phyloP scores from a whole-genome alignment of 2,797 vertebrate species.

The Propithecus perrieri region DNA sequence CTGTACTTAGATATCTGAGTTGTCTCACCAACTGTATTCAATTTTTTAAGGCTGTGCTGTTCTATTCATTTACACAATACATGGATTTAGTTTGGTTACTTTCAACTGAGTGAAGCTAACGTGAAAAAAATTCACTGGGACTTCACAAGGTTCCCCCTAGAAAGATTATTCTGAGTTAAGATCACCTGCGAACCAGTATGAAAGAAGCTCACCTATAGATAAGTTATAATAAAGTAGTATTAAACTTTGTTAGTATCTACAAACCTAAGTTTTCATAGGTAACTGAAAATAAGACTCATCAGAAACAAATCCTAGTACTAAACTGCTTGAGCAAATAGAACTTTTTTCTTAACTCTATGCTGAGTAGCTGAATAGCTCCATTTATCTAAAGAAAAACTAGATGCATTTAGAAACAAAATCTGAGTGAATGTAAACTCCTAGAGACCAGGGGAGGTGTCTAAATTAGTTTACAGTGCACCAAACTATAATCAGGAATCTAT shows the following conservation, averaged over 20 bases:
- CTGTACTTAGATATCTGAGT: not conserved
- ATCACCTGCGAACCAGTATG: not conserved
- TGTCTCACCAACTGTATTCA: not conserved
- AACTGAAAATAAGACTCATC: not conserved
- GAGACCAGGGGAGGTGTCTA: not conserved
- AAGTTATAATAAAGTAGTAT: not conserved
- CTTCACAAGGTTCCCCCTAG: not conserved
- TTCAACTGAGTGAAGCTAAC: not conserved
- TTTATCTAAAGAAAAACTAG: not conserved
- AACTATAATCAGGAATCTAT: not conserved
- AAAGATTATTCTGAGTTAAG: not conserved
- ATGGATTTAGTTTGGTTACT: not conserved
- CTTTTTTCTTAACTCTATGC: not conserved
- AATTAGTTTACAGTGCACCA: not conserved
- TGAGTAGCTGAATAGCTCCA: not conserved
- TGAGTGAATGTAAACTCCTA: not conserved
- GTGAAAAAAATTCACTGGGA: not conserved
- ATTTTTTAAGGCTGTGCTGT: not conserved
- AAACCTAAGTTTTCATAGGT: not conserved
- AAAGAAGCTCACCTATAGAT: not conserved
- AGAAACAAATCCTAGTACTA: slow-evolving; percentile 5
- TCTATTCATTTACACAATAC: not conserved
- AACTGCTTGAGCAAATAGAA: not conserved
- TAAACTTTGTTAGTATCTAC: not conserved
- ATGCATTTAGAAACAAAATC: not conserved